Evolutionary conservation across 1,140 invertebrate genomes (phyloP).

Genomic region (Plutomurus gul): DNA sequence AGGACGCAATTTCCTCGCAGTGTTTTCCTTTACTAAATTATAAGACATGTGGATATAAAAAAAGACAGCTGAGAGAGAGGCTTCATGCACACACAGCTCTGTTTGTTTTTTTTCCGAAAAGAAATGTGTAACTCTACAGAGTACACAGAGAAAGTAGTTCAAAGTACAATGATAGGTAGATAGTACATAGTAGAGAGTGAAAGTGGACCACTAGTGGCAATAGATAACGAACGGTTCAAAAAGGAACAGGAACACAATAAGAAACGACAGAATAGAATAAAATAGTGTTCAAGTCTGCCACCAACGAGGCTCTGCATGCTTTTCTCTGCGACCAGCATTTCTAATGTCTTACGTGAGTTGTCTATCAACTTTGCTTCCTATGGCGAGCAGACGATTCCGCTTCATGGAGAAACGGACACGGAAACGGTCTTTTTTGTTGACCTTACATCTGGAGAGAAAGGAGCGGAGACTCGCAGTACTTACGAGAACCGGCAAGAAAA

Average conservation of each 20-base stretch:
- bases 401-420: constrained; percentile 5
- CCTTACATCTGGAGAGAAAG: neutral
- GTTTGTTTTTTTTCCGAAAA: neutral
- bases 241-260: constrained; percentile 1
- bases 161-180: neutral
- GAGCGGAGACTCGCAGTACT: neutral
- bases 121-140: neutral
- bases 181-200: neutral
- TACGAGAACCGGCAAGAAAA: neutral
- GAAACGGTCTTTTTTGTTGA: constrained; percentile 36
- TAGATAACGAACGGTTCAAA: neutral
- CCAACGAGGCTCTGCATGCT: neutral
- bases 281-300: neutral
- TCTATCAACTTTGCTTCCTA: constrained; percentile 20
- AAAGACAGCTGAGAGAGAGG: neutral
- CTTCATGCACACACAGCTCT: neutral
- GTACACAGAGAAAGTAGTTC: neutral
- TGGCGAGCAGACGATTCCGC: neutral
- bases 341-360: constrained; percentile 20
- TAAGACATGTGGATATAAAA: neutral
- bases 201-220: neutral
- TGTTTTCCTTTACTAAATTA: neutral
- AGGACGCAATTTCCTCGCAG: neutral
- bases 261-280: constrained; percentile 8
- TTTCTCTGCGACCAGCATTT: neutral